These are phyloP conservation scores for Oriolus oriolus DNA, from an alignment of 2,113 vertebrate species.

Conservation along the genomic window DNA sequence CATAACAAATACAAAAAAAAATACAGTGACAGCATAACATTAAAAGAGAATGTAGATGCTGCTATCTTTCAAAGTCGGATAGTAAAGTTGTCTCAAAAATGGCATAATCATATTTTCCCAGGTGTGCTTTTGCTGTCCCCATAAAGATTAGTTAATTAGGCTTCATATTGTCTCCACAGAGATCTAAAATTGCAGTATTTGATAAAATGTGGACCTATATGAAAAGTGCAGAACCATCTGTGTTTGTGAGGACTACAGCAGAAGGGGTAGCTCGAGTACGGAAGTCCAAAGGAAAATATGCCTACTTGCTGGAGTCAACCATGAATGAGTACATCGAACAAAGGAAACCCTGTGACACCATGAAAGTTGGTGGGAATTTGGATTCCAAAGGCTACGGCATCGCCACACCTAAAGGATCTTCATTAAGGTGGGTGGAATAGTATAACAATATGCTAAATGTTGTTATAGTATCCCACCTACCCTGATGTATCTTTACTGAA, in stretches of 20 bases:
- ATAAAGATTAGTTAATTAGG: constrained; percentile 44
- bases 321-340: constrained; percentile 99
- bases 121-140: not conserved
- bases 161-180: constrained; percentile 75
- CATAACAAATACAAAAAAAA: not conserved
- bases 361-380: constrained; percentile 99
- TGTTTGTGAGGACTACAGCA: constrained; percentile 98
- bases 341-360: constrained; percentile 98
- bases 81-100: not conserved
- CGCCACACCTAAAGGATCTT: constrained; percentile 99
- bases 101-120: not conserved
- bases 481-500: constrained; percentile 99
- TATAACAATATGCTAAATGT: constrained; percentile 99
- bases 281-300: constrained; percentile 99
- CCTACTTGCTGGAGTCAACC: constrained; percentile 98
- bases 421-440: constrained; percentile 99
- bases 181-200: constrained; percentile 99
- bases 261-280: constrained; percentile 95
- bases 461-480: constrained; percentile 99
- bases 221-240: constrained; percentile 96
- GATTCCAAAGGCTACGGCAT: constrained; percentile 99
- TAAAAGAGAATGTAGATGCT: not conserved
- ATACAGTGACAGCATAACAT: not conserved
- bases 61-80: not conserved
- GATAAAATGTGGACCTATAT: constrained; percentile 99